Evolutionary conservation across 2,888 invertebrate species (phyloP), one percentile per base, ranked within the genome.

Genomic region (Rhopalosiphum nymphaeae): DNA sequence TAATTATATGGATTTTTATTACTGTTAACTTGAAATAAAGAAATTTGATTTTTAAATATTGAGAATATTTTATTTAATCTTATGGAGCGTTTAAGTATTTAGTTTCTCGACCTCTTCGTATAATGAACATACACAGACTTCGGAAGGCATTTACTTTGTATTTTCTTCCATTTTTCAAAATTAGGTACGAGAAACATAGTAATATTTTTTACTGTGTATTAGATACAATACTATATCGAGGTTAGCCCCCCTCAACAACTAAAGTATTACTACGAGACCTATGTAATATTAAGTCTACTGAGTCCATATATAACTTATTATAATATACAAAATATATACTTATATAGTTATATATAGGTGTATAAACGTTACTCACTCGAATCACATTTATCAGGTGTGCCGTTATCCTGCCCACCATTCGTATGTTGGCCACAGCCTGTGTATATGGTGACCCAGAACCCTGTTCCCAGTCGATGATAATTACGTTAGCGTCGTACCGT

Each of bases 401-500:
- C 0, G 98, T 97, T 96, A 98, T 98, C 0, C 97, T 97, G 0
- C 98, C 99, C 2, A 99, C 97, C 29, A 99, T 96, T 91, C 99
- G 96, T 44, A 98, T 98, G 95, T 99, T 99, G 1, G 98, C 98
- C 4, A 98, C 98, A 0, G 99, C 99, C 96, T 99, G 98, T 0
- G 98, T 97, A 95, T 99, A 99, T 0, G 98, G 98, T 0, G 98
- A 98, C 95, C 97, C 97, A 0, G 98, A 98, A 0, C 98, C 99
- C 11, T 97, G 97, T 94, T 98, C 97, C 99, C 98, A 99, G 95
- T 98, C 98, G 4, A 98, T 97, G 0, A 98, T 96, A 29, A 98
- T 96, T 0, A 98, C 98, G 92, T 98, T 97, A 86, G 97, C 97
- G 91, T 97, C 97, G 85, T 97, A 97, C 93, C 97, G 97, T 1